Evolutionary conservation across 2,113 vertebrate genomes (phyloP).

Genomic region (Lichenostomus cassidix): DNA sequence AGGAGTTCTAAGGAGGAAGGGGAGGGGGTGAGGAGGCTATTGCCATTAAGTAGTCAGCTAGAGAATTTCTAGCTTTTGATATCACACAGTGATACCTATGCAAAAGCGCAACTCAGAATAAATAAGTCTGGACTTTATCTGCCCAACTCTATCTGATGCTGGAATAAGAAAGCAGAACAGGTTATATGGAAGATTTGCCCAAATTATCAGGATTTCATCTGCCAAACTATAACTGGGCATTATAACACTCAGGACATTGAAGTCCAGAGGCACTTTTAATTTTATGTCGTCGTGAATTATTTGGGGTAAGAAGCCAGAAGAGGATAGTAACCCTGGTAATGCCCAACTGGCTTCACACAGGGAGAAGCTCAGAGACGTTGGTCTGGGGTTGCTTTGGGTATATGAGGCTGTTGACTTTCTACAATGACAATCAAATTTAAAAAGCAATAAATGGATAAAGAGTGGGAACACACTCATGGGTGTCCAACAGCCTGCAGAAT

Average conservation of each 20-base stretch:
- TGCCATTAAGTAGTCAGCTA: background rate
- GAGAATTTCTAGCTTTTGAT: background rate
- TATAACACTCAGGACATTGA: background rate
- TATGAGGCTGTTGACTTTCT: background rate
- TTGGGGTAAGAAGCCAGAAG: background rate
- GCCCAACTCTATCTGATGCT: background rate
- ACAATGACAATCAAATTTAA: background rate
- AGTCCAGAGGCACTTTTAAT: background rate
- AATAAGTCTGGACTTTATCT: background rate
- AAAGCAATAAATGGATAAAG: background rate
- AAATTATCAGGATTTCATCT: background rate
- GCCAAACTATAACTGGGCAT: background rate
- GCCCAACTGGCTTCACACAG: background rate
- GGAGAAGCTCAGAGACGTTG: background rate
- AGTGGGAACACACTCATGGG: background rate
- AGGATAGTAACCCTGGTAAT: background rate
- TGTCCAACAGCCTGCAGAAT: background rate
- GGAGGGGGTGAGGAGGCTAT: background rate
- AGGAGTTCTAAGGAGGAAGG: no score
- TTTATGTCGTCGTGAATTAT: background rate
- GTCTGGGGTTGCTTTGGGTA: background rate
- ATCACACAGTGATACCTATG: background rate
- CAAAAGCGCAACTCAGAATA: background rate
- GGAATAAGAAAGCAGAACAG: background rate
- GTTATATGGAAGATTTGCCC: rapidly evolving